These are phyloP conservation scores for Apodemus sylvaticus DNA, from an alignment of 2,113 vertebrate genomes.

Conservation along the genomic window DNA sequence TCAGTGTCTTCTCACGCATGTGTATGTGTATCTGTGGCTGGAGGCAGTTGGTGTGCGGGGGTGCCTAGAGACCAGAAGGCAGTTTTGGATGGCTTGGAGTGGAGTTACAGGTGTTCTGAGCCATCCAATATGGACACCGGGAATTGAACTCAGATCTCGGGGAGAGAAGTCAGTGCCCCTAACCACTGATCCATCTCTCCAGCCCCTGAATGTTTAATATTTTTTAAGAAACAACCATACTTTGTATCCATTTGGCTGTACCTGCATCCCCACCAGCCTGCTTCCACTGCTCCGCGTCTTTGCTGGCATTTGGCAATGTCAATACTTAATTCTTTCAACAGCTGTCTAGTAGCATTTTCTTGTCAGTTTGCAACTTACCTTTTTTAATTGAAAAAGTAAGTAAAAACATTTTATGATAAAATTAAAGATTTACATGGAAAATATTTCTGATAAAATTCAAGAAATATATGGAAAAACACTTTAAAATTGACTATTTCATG, in stretches of 20 bases:
- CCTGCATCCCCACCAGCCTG: background rate
- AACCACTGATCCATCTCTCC: background rate
- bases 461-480: too few species aligned
- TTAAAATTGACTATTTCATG: too few species aligned
- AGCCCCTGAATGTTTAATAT: background rate
- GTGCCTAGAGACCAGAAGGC: background rate
- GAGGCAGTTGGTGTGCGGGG: background rate
- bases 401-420: too few species aligned
- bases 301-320: background rate
- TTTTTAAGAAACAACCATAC: background rate
- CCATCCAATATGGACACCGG: background rate
- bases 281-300: background rate
- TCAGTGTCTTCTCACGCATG: background rate
- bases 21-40: background rate
- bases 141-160: background rate
- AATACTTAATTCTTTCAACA: background rate
- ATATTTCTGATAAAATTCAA: too few species aligned
- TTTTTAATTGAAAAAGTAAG: too few species aligned
- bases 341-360: background rate
- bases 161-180: background rate
- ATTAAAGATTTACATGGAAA: too few species aligned
- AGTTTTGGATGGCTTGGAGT: background rate
- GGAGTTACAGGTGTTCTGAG: background rate
- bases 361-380: background rate
- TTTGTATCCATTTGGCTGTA: background rate